Percentiles rank a stretch among this genome's conserved stretches.
These are phyloP conservation scores for Venustaconcha ellipsiformis DNA, from an alignment of 1,140 invertebrate species.

Conservation along the genomic window DNA sequence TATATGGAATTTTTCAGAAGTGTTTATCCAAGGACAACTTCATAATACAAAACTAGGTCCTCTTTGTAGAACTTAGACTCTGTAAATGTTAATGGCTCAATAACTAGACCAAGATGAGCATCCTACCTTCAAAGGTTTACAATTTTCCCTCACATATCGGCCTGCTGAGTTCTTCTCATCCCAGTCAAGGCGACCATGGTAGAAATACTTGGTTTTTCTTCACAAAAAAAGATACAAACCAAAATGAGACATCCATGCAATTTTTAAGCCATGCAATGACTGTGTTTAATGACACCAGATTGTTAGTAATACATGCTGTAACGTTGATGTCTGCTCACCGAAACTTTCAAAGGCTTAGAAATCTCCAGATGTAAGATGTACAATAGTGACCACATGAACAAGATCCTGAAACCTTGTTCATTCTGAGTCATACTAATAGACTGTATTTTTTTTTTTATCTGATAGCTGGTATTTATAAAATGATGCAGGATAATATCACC, in stretches of 20 bases:
- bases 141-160: conserved; percentile 80
- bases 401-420: no score
- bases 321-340: background rate
- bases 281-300: conserved; percentile 8
- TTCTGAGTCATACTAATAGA: no score
- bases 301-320: conserved; percentile 3
- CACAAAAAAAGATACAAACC: conserved; percentile 25
- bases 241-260: conserved; percentile 28
- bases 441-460: no score
- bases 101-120: background rate
- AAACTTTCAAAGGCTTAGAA: background rate
- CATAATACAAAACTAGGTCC: no score
- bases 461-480: no score
- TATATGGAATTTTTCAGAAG: no score
- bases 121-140: conserved; percentile 92
- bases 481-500: no score
- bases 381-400: no score
- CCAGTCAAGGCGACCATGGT: conserved; percentile 67
- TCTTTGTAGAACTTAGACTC: no score
- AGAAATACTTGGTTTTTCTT: conserved; percentile 68
- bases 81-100: no score
- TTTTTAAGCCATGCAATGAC: conserved; percentile 28
- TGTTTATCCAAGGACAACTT: no score
- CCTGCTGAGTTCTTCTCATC: conserved; percentile 61
- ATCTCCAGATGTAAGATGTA: background rate